Percentiles rank a stretch among this genome's conserved stretches.
These are phyloP conservation scores for Trematomus loennbergii DNA, from an alignment of 2,113 vertebrate genomes.

Conservation along the genomic window DNA sequence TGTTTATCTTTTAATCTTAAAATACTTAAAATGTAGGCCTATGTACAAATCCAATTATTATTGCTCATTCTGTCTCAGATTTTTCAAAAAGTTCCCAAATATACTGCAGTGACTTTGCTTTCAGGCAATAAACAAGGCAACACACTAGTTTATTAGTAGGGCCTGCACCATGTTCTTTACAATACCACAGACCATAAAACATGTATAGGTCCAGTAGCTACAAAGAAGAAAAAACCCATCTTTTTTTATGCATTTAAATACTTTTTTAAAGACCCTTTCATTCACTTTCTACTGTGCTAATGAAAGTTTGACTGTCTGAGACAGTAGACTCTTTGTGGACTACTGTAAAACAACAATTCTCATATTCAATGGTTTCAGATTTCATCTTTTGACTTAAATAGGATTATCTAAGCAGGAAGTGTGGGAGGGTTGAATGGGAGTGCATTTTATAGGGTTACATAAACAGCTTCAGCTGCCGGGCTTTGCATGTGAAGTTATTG, in stretches of 20 bases:
- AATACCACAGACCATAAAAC: constrained; percentile 24
- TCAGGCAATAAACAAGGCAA: constrained; percentile 16
- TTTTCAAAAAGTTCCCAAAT: neutral
- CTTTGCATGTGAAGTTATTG: constrained; percentile 55
- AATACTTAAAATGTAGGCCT: neutral
- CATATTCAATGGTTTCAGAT: constrained; percentile 26
- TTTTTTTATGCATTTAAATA: neutral
- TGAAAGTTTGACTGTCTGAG: neutral
- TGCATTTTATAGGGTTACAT: constrained; percentile 63
- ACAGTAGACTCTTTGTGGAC: neutral
- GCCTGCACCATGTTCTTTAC: constrained; percentile 25
- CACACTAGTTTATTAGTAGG: constrained; percentile 35
- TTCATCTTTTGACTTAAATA: constrained; percentile 53
- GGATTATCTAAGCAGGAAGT: constrained; percentile 67
- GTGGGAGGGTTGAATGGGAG: constrained; percentile 42
- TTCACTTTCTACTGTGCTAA: neutral
- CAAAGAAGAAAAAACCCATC: neutral
- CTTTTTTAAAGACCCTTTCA: neutral
- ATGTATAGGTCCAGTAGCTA: constrained; percentile 13
- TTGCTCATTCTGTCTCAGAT: too few relatives aligned
- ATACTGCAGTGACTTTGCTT: neutral
- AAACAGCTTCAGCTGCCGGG: constrained; percentile 65
- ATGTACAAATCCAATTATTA: too few relatives aligned
- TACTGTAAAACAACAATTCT: constrained; percentile 50
- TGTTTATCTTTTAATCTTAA: neutral